A percentile compares a stretch with the other conserved stretches of the same genome.
phyloP scores from a whole-genome alignment of 2,888 invertebrate genomes.

The Coenonympha arcania region DNA sequence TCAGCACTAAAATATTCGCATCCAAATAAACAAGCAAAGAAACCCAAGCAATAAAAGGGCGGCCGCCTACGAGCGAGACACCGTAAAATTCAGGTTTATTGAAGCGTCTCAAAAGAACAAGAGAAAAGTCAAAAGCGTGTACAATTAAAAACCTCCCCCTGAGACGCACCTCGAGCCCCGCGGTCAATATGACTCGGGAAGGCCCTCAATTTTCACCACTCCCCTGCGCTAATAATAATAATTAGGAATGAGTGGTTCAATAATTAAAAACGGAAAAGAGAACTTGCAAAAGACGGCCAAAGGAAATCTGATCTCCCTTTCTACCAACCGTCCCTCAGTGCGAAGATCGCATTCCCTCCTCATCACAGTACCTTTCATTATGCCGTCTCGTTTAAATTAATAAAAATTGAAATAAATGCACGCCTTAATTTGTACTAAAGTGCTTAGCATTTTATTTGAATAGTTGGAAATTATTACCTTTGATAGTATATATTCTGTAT shows the following conservation, averaged over 20 bases:
- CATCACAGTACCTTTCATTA: conserved; percentile 51
- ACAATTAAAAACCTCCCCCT: conserved; percentile 69
- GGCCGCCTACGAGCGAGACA: conserved; percentile 52
- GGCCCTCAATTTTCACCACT: conserved; percentile 74
- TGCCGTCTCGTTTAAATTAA: conserved; percentile 55
- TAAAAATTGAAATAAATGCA: conserved; percentile 51
- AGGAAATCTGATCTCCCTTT: conserved; percentile 38
- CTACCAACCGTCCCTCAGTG: conserved; percentile 31
- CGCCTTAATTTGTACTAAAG: conserved; percentile 26
- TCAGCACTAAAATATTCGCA: conserved; percentile 9
- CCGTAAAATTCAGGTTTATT: conserved; percentile 68
- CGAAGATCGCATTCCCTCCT: conserved; percentile 46
- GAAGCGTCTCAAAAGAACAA: conserved; percentile 67
- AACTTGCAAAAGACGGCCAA: conserved; percentile 59
- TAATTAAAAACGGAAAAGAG: conserved; percentile 76
- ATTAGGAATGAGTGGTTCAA: conserved; percentile 77
- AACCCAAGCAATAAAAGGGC: conserved; percentile 47
- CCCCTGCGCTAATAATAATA: conserved; percentile 75
- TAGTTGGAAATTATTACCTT: neutral
- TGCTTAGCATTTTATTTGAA: conserved; percentile 3
- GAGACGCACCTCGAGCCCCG: conserved; percentile 58
- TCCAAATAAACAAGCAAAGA: conserved; percentile 22
- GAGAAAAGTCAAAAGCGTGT: conserved; percentile 67
- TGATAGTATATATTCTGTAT: too few relatives aligned
- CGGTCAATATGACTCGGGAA: conserved; percentile 69